These are phyloP conservation scores for Drosophila nr. medialis DNA, from an alignment of 2,888 invertebrate species.

Conservation along the genomic window DNA sequence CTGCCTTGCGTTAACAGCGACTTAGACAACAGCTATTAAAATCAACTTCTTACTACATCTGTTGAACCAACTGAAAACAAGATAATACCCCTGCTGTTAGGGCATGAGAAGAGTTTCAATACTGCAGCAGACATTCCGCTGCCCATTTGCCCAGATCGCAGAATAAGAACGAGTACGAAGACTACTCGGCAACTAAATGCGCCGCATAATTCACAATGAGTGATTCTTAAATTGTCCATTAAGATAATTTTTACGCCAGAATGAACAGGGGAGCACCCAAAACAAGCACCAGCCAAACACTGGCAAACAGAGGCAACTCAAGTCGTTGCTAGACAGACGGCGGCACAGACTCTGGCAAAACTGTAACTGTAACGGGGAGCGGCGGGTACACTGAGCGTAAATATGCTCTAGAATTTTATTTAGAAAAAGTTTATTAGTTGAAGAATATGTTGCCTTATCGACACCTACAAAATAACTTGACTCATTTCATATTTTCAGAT, in stretches of 20 bases:
- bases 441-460: background rate
- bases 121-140: conserved; percentile 56
- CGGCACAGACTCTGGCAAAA: conserved; percentile 40
- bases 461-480: background rate
- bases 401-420: background rate
- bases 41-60: background rate
- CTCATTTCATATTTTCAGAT: too few species aligned
- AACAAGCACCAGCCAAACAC: background rate
- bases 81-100: conserved; percentile 1
- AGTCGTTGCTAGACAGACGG: conserved; percentile 46
- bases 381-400: conserved; percentile 1
- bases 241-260: conserved; percentile 79
- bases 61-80: background rate
- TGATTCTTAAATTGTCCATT: conserved; percentile 82
- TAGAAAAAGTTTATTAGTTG: background rate
- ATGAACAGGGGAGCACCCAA: conserved; percentile 46
- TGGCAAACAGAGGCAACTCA: conserved; percentile 13
- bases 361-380: conserved; percentile 21
- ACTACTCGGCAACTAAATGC: conserved; percentile 77
- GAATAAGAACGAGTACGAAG: conserved; percentile 58
- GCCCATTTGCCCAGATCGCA: conserved; percentile 60
- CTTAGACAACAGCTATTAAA: background rate
- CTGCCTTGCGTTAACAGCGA: background rate
- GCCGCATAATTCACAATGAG: conserved; percentile 83
- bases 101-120: conserved; percentile 48